A percentile compares a stretch with the other conserved stretches of the same genome.
These are phyloP conservation scores for Rhinoptilus africanus DNA, from an alignment of 2,113 vertebrate species.

Conservation along the genomic window DNA sequence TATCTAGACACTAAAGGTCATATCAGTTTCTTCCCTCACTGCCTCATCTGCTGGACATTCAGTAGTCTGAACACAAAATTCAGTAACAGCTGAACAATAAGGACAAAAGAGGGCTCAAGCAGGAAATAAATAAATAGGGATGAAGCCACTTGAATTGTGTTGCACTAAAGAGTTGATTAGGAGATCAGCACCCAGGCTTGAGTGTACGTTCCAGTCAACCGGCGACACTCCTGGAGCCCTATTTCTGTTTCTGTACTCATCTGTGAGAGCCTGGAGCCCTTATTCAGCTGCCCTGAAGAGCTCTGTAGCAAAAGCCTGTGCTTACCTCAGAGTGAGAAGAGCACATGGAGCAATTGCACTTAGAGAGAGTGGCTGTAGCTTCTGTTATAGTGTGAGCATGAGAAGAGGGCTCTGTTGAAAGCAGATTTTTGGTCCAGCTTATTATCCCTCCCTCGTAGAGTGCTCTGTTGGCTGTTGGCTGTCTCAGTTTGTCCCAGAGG, in stretches of 20 bases:
- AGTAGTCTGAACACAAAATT: not conserved
- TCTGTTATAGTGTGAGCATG: not conserved
- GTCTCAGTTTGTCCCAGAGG: not conserved
- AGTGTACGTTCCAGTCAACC: not conserved
- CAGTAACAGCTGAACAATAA: not conserved
- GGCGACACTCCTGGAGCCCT: fast-evolving
- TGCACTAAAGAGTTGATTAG: not conserved
- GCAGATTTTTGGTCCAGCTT: not conserved
- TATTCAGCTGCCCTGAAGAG: not conserved
- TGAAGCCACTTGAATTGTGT: not conserved
- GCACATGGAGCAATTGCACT: fast-evolving
- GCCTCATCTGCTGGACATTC: not conserved
- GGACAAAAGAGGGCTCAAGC: not conserved
- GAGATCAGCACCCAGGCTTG: too few relatives aligned
- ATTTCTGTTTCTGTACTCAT: not conserved
- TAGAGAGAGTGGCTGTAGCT: not conserved
- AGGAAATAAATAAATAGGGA: not conserved
- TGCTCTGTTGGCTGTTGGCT: not conserved
- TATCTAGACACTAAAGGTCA: not conserved
- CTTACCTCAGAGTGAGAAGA: not conserved
- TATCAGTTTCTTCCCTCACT: not conserved
- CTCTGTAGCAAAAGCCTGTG: not conserved
- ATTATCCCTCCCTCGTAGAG: not conserved
- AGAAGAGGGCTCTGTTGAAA: not conserved
- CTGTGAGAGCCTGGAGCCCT: fast-evolving